These are phyloP conservation scores for Anguilla japonica DNA, from an alignment of 2,113 vertebrate species.

Conservation along the genomic window DNA sequence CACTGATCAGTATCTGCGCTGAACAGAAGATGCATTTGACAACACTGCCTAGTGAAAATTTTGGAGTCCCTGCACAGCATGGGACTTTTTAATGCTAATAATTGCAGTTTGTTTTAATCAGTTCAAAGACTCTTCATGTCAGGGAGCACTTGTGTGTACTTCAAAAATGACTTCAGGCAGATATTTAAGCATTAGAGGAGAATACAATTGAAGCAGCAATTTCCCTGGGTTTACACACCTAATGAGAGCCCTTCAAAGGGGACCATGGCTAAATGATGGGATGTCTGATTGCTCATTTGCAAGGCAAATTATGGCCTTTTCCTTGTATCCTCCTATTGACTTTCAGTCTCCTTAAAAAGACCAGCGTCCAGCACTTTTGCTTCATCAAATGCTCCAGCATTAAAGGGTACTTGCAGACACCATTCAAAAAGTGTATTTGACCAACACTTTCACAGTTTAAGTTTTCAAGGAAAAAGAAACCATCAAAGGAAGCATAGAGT, in stretches of 20 bases:
- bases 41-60: too few species aligned
- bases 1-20: too few species aligned
- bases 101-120: background rate
- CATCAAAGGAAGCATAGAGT: too few species aligned
- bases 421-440: too few species aligned
- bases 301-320: background rate
- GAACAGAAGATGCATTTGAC: too few species aligned
- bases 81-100: background rate
- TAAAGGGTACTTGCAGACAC: background rate
- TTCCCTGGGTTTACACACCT: conserved; percentile 2
- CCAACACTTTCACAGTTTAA: too few species aligned
- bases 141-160: background rate
- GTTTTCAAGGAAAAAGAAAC: too few species aligned
- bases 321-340: background rate
- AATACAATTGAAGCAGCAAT: background rate
- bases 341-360: background rate
- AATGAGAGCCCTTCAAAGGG: background rate
- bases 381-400: background rate
- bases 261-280: background rate
- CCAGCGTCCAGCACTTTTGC: background rate
- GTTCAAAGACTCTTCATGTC: background rate
- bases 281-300: background rate
- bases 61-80: too few species aligned
- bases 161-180: background rate
- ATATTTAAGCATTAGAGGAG: background rate